Base-by-base conservation (phyloP, 2,113 vertebrate genomes). In the Takifugu flavidus region DNA sequence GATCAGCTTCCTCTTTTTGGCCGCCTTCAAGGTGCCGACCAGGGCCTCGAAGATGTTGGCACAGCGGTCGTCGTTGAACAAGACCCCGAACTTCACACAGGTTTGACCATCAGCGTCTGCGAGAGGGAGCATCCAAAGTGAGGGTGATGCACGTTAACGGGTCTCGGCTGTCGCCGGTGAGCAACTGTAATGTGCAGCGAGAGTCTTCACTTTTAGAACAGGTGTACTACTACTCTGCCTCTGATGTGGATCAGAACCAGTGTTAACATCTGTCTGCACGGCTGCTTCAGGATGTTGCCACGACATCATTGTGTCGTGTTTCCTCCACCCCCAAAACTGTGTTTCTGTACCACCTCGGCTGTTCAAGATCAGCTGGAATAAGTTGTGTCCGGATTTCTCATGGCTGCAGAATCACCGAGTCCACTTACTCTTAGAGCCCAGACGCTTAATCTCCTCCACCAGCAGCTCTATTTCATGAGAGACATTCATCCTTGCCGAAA, bases 41-140 rank as follows among this genome's bases (percentile, higher is more conserved):
- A 99, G 57, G 0, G 96, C 97, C 90, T 99, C 97, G 46, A 99
- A 99, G 82, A 98, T 93, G 76, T 99, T 98, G 86, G 96, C 96
- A 81, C 96, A 98, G 28, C 88, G 91, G 39, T 98, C 95, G 49
- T 99, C 97, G 8, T 64, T 91, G 70, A 99, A 99, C 56, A 99
- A 86, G 46, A 98, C 93, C 20, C 97, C 97, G 42, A 99, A 99
- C 79, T 94, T 98, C 68, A 99, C 97, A 0, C 84, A 91, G 52
- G 89, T 85, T 78, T 92, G 92, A 55, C 96, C 96, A 27, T 95
- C 92, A 27, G 90, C 89, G 81, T 94, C 96, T 99, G 78, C 28
- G 49, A 4, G 66, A 0, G 25, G 25, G 0, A 46, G 28, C 5
- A 29, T 0, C 53, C 2, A 45, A 10, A 49, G 25, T 5, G 25